Evolutionary conservation across 1,140 invertebrate genomes (phyloP).

Genomic region (Psix sp.): DNA sequence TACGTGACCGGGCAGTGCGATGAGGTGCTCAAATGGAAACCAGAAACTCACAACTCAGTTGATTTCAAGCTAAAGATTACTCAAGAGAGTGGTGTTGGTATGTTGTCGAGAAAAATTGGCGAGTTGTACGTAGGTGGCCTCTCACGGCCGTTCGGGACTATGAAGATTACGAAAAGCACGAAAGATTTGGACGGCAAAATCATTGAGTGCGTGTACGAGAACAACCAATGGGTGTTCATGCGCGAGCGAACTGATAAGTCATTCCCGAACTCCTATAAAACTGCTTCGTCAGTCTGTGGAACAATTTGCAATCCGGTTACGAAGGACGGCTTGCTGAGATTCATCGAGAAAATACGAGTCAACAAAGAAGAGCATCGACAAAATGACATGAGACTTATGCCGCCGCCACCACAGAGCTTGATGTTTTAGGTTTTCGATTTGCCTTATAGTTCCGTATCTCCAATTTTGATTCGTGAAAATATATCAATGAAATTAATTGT

Average conservation of each 20-base stretch:
- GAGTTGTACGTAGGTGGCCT: constrained; percentile 88
- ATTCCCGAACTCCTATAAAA: constrained; percentile 92
- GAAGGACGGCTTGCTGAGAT: constrained; percentile 85
- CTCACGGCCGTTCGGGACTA: constrained; percentile 82
- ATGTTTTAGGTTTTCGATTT: not conserved
- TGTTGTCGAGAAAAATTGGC: constrained; percentile 85
- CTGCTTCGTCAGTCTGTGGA: constrained; percentile 84
- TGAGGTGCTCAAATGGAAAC: constrained; percentile 99
- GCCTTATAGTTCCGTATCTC: too few relatives aligned
- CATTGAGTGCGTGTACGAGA: constrained; percentile 93
- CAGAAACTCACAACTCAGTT: constrained; percentile 93
- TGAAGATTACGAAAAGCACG: constrained; percentile 87
- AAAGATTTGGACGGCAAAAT: constrained; percentile 94
- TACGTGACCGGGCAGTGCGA: constrained; percentile 90
- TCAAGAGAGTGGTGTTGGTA: constrained; percentile 83
- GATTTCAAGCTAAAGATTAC: constrained; percentile 95
- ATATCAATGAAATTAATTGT: too few relatives aligned
- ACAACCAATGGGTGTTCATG: constrained; percentile 94
- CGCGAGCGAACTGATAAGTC: constrained; percentile 97
- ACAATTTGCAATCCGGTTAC: constrained; percentile 89
- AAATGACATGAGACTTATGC: constrained; percentile 18
- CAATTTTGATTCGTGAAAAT: too few relatives aligned
- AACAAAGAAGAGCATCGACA: constrained; percentile 44
- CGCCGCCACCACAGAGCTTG: constrained; percentile 18
- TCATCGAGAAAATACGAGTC: constrained; percentile 85